Conservation (phyloP, 1,140 invertebrate genomes). For the Solenopsis fugax region DNA sequence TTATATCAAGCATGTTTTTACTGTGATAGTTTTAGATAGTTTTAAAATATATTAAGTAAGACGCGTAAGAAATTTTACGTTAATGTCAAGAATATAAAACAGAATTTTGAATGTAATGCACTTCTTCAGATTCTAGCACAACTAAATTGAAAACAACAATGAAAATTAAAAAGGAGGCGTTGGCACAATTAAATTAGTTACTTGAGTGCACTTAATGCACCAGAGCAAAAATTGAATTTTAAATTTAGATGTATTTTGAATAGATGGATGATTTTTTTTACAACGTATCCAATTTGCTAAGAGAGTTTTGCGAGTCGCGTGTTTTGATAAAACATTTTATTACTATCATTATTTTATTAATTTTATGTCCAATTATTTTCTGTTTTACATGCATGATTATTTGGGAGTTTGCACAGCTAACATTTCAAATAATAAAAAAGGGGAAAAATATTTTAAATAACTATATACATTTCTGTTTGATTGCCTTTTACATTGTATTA, state of each 20-base stretch:
- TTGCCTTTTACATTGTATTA: neutral
- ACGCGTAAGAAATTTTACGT: neutral
- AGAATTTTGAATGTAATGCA: neutral
- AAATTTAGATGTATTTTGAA: neutral
- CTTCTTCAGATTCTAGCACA: constrained; percentile 1
- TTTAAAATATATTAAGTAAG: constrained; percentile 4
- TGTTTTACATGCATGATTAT: neutral
- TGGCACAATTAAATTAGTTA: constrained; percentile 1
- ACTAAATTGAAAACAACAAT: neutral
- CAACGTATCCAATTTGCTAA: constrained; percentile 3
- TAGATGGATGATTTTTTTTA: neutral
- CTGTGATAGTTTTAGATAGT: neutral
- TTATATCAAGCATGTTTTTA: neutral
- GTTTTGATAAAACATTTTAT: neutral
- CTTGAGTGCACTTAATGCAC: neutral
- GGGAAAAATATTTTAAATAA: neutral
- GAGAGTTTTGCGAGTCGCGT: neutral
- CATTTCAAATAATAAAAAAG: neutral
- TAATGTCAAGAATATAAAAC: neutral
- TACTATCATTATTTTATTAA: neutral
- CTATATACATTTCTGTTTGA: neutral
- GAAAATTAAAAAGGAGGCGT: too few species aligned
- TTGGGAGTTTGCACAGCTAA: neutral
- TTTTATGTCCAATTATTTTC: constrained; percentile 14
- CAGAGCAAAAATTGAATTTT: neutral